phyloP scores from a whole-genome alignment of 2,113 vertebrate species.

The Odontesthes bonariensis region DNA sequence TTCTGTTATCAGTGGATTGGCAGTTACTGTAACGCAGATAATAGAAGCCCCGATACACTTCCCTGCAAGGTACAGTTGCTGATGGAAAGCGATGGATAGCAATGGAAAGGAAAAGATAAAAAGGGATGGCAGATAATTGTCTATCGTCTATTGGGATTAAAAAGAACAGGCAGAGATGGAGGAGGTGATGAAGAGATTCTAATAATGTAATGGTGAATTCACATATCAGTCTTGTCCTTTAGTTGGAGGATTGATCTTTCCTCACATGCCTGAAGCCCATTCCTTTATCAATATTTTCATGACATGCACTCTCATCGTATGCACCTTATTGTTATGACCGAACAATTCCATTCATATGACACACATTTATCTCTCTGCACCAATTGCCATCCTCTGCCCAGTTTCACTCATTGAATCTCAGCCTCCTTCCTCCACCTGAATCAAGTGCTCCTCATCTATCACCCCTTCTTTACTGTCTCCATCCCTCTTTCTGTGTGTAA shows the following conservation, averaged over 20 bases:
- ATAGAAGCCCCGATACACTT: slow-evolving; percentile 58
- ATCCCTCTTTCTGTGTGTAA: slow-evolving; percentile 25
- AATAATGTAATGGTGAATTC: slow-evolving; percentile 58
- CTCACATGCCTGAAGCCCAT: slow-evolving; percentile 29
- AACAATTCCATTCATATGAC: slow-evolving; percentile 34
- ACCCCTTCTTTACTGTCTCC: slow-evolving; percentile 30
- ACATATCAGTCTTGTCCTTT: slow-evolving; percentile 62
- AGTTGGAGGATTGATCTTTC: slow-evolving; percentile 51
- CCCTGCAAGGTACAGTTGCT: slow-evolving; percentile 47
- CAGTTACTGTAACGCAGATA: slow-evolving; percentile 74
- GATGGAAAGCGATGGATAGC: slow-evolving; percentile 53
- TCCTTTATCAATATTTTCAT: slow-evolving; percentile 52
- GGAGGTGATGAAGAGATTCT: slow-evolving; percentile 61
- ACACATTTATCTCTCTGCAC: slow-evolving; percentile 58
- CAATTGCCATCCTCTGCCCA: slow-evolving; percentile 55
- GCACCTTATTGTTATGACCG: slow-evolving; percentile 60
- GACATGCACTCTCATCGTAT: slow-evolving; percentile 28
- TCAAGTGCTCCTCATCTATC: slow-evolving; percentile 50
- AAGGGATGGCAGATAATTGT: slow-evolving; percentile 32
- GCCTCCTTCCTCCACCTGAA: slow-evolving; percentile 48
- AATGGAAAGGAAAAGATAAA: slow-evolving; percentile 21
- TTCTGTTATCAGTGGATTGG: slow-evolving; percentile 71
- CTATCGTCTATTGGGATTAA: slow-evolving; percentile 45
- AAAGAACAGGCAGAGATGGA: slow-evolving; percentile 41
- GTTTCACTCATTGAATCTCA: slow-evolving; percentile 44